Conservation (phyloP, 64 coral and sea anemone genomes). For the Hydrozoanthus tunicans region DNA sequence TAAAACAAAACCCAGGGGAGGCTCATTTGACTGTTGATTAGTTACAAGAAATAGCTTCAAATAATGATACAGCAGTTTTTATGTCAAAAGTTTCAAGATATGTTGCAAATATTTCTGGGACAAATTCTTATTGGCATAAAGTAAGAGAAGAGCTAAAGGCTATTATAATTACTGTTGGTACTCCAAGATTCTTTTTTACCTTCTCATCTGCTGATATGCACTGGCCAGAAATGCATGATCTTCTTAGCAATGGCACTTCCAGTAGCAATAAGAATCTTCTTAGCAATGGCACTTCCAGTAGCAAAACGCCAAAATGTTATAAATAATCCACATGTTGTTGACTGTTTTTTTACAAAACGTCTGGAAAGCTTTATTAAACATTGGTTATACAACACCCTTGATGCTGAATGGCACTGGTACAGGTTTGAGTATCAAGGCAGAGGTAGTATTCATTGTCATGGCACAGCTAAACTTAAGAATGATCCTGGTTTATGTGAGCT, state of each 20-base stretch:
- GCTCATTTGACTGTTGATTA: background rate
- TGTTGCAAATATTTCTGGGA: constrained; percentile 45
- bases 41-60: constrained; percentile 40
- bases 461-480: too few relatives aligned
- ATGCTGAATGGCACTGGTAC: too few relatives aligned
- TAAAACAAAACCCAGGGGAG: background rate
- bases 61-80: constrained; percentile 46
- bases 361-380: constrained; percentile 17
- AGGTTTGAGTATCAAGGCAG: too few relatives aligned
- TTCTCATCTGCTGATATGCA: constrained; percentile 43
- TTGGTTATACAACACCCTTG: too few relatives aligned
- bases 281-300: constrained; percentile 27
- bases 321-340: constrained; percentile 43
- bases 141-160: background rate
- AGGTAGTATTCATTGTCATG: too few relatives aligned
- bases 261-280: constrained; percentile 42
- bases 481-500: constrained; percentile 9
- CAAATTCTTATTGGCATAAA: constrained; percentile 46
- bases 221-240: constrained; percentile 39
- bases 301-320: constrained; percentile 36
- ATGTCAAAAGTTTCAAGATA: constrained; percentile 44
- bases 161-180: constrained; percentile 34
- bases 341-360: constrained; percentile 28
- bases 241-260: constrained; percentile 27
- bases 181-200: constrained; percentile 40